Percentiles rank a stretch among this genome's conserved stretches.
These are phyloP conservation scores for Amblyornis subalaris DNA, from an alignment of 2,113 vertebrate species.

Conservation along the genomic window DNA sequence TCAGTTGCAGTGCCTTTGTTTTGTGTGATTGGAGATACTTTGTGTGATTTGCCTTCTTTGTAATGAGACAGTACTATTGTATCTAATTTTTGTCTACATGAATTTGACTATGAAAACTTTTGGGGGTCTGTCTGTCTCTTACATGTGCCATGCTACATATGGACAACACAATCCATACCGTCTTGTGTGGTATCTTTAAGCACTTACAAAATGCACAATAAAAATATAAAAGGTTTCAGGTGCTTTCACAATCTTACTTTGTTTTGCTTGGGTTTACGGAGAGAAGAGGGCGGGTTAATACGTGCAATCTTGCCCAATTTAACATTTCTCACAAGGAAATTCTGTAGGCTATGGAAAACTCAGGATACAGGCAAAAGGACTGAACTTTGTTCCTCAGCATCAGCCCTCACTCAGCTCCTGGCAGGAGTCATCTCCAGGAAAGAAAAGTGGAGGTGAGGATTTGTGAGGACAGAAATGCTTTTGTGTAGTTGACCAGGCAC, in stretches of 20 bases:
- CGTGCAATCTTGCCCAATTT: neutral
- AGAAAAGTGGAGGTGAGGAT: neutral
- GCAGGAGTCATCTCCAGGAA: neutral
- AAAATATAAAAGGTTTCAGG: neutral
- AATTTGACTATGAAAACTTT: neutral
- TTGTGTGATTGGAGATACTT: neutral
- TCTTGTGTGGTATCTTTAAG: neutral
- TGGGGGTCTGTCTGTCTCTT: neutral
- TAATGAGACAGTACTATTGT: neutral
- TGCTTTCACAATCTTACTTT: neutral
- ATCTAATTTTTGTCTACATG: neutral
- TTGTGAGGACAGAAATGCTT: neutral
- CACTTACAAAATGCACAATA: neutral
- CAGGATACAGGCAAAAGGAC: neutral
- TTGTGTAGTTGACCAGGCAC: neutral
- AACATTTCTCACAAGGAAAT: neutral
- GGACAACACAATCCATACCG: neutral
- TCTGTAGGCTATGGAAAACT: neutral
- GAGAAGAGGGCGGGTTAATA: neutral
- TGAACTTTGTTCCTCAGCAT: neutral
- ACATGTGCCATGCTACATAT: neutral
- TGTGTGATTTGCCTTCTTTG: neutral
- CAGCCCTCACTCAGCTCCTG: neutral
- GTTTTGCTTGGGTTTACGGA: neutral
- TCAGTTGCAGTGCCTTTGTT: neutral